Evolutionary conservation across 2,888 invertebrate species (phyloP).

Genomic region (Cyaniris semiargus): DNA sequence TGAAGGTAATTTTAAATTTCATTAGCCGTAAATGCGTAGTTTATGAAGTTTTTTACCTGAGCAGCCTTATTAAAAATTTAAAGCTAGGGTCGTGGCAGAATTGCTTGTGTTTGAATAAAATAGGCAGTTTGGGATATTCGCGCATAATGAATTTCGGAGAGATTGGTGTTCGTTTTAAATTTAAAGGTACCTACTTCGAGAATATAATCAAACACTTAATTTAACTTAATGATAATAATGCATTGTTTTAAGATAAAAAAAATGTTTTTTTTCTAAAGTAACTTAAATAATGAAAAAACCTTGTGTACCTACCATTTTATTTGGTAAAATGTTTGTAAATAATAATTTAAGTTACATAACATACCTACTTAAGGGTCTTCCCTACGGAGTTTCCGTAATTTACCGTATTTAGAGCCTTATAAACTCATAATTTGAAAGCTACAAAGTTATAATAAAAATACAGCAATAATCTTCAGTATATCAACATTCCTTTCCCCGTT

Average conservation of each 20-base stretch:
- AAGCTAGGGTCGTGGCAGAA: neutral
- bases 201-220: neutral
- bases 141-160: constrained; percentile 9
- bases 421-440: too few species aligned
- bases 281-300: too few species aligned
- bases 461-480: too few species aligned
- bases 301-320: too few species aligned
- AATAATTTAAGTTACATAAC: too few species aligned
- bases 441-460: too few species aligned
- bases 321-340: too few species aligned
- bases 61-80: constrained; percentile 12
- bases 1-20: neutral
- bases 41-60: constrained; percentile 14
- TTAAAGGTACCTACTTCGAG: neutral
- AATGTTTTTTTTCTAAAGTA: too few species aligned
- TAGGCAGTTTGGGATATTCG: constrained; percentile 14
- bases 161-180: neutral
- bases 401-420: too few species aligned
- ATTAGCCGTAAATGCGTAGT: neutral
- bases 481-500: too few species aligned
- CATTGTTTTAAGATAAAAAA: neutral
- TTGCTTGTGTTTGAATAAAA: constrained; percentile 14
- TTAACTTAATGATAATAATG: neutral
- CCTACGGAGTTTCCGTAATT: too few species aligned
- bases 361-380: too few species aligned